Evolutionary conservation across 2,113 vertebrate genomes (phyloP).

Genomic region (Atlantisia rogersi): DNA sequence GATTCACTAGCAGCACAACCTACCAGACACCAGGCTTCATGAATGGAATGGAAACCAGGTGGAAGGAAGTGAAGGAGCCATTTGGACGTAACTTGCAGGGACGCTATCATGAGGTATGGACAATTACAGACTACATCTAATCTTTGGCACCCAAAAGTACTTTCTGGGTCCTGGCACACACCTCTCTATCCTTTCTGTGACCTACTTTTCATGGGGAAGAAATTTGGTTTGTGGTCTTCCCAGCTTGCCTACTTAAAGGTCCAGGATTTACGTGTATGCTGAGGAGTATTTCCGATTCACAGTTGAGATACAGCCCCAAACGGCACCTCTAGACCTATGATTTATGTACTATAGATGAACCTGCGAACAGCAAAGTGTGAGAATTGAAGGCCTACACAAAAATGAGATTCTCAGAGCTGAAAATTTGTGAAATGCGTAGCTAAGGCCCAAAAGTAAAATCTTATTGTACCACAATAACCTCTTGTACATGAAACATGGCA

Average conservation of each 20-base stretch:
- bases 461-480: neutral
- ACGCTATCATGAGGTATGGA: neutral
- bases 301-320: neutral
- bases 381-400: neutral
- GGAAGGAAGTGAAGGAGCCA: neutral
- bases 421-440: neutral
- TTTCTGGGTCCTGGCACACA: neutral
- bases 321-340: neutral
- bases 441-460: neutral
- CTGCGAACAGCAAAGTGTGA: neutral
- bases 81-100: neutral
- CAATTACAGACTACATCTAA: neutral
- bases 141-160: neutral
- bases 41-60: neutral
- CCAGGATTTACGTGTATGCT: neutral
- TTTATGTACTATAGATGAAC: neutral
- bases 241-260: neutral
- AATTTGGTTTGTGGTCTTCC: neutral
- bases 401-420: neutral
- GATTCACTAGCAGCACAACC: fast-evolving
- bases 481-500: neutral
- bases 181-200: neutral
- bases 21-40: neutral
- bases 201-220: neutral
- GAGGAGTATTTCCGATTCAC: neutral